phyloP scores from a whole-genome alignment of 2,888 invertebrate species.

The Apocheima hispidaria region DNA sequence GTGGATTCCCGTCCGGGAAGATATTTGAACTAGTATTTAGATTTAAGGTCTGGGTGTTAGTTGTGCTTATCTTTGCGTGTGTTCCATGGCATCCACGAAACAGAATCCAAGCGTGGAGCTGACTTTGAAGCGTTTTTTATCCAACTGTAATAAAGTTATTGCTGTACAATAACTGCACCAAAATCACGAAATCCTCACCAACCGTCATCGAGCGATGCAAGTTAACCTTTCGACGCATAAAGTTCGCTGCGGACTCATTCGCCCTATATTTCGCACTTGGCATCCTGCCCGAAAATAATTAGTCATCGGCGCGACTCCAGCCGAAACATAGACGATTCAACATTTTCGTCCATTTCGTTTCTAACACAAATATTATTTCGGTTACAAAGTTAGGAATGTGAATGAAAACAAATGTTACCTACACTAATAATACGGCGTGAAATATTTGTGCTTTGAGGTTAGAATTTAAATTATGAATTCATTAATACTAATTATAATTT shows the following conservation, averaged over 20 bases:
- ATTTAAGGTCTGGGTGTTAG: too few relatives aligned
- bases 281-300: slow-evolving; percentile 79
- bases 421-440: neutral
- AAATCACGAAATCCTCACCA: slow-evolving; percentile 44
- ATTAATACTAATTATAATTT: too few relatives aligned
- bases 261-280: slow-evolving; percentile 62
- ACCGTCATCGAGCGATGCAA: slow-evolving; percentile 49
- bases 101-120: too few relatives aligned
- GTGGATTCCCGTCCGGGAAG: too few relatives aligned
- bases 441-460: too few relatives aligned
- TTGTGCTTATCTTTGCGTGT: too few relatives aligned
- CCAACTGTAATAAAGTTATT: neutral
- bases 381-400: slow-evolving; percentile 38
- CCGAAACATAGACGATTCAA: slow-evolving; percentile 58
- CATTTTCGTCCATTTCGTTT: slow-evolving; percentile 40
- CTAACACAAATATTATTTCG: slow-evolving; percentile 49
- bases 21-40: too few relatives aligned
- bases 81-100: too few relatives aligned
- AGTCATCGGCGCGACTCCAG: slow-evolving; percentile 69
- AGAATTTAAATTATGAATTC: too few relatives aligned
- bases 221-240: slow-evolving; percentile 60
- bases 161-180: slow-evolving; percentile 33
- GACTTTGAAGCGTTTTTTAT: too few relatives aligned
- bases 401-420: too few relatives aligned
- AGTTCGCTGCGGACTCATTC: slow-evolving; percentile 40